Conservation (phyloP, 2,888 invertebrate genomes). For the Sinelater perroti region DNA sequence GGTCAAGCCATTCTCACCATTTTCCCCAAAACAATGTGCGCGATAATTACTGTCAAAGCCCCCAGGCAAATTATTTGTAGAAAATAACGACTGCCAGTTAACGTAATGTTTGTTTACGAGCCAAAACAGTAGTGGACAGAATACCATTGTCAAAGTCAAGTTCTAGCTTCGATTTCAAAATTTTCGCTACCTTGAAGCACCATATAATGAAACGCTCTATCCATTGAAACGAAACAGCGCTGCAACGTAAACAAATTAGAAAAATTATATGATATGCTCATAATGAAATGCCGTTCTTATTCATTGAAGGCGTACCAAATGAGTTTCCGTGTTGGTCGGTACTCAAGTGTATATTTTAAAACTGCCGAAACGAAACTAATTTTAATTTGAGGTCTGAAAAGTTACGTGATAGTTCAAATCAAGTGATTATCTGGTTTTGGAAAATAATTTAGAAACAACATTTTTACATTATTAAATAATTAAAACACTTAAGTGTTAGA, state of each 20-base stretch:
- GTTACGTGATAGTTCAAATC: no score
- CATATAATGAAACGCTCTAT: slow-evolving; percentile 3
- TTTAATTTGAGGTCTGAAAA: no score
- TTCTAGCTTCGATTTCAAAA: not conserved
- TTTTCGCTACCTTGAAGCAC: not conserved
- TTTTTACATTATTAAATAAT: no score
- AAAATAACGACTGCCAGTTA: not conserved
- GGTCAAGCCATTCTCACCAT: slow-evolving; percentile 2
- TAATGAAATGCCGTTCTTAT: slow-evolving; percentile 2
- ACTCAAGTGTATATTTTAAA: no score
- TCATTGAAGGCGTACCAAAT: not conserved
- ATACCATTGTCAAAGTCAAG: slow-evolving; percentile 15
- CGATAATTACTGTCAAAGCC: not conserved
- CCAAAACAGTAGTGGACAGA: not conserved
- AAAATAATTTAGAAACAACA: no score
- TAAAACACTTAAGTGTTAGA: no score
- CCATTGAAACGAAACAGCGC: not conserved
- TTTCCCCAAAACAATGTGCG: not conserved
- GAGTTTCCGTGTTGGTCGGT: not conserved
- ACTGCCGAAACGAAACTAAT: no score
- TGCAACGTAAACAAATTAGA: not conserved
- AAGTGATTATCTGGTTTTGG: no score
- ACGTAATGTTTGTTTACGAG: slow-evolving; percentile 5
- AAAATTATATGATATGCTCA: not conserved
- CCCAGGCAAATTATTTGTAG: not conserved